A percentile compares a stretch with the other conserved stretches of the same genome.
phyloP scores from a whole-genome alignment of 2,113 vertebrate species.

The Corythoichthys intestinalis region DNA sequence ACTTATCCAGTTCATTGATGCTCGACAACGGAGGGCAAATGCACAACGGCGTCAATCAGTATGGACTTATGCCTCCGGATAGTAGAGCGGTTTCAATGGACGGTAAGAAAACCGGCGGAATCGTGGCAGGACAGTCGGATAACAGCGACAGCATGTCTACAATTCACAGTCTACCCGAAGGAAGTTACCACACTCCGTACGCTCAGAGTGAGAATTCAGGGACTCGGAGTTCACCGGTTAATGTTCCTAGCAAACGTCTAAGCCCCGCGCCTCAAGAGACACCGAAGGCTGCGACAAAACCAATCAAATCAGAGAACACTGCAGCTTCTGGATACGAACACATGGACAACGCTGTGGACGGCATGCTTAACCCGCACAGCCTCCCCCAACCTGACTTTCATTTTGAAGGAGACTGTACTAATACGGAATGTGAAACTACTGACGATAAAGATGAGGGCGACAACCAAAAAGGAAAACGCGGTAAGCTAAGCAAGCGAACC shows the following conservation, averaged over 20 bases:
- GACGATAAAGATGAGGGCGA: conserved; percentile 70
- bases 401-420: conserved; percentile 57
- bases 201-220: conserved; percentile 67
- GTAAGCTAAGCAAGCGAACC: conserved; percentile 79
- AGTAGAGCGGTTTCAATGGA: conserved; percentile 44
- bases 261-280: conserved; percentile 46
- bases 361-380: conserved; percentile 52
- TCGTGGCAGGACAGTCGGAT: conserved; percentile 45
- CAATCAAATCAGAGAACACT: conserved; percentile 45
- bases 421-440: conserved; percentile 49
- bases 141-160: conserved; percentile 59
- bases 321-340: conserved; percentile 42
- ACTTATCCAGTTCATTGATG: conserved; percentile 75
- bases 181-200: conserved; percentile 59
- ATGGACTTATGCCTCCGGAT: conserved; percentile 63
- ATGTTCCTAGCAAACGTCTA: conserved; percentile 70
- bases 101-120: conserved; percentile 50
- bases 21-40: conserved; percentile 71
- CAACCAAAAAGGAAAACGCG: conserved; percentile 82
- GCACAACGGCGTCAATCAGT: conserved; percentile 71
- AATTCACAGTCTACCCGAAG: conserved; percentile 60
- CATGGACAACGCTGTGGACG: conserved; percentile 56
- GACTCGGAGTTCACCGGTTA: conserved; percentile 69
- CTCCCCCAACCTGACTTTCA: conserved; percentile 58
- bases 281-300: conserved; percentile 39